phyloP scores from a whole-genome alignment of 2,113 vertebrate genomes.

The Synchiropus splendidus region DNA sequence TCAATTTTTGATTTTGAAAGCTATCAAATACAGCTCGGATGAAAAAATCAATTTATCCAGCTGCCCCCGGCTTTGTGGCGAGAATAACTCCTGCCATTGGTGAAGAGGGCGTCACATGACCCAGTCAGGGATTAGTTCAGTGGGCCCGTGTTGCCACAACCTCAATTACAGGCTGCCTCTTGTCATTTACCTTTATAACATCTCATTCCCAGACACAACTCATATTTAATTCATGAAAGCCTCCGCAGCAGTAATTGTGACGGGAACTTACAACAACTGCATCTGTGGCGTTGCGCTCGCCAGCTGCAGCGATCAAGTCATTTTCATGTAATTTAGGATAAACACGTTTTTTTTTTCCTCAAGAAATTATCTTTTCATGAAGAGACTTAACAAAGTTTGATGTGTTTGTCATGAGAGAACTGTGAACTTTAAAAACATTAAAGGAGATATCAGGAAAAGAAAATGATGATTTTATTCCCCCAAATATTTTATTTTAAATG shows the following conservation, averaged over 20 bases:
- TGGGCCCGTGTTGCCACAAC: slow-evolving; percentile 88
- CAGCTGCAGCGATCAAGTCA: too few species aligned
- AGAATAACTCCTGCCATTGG: slow-evolving; percentile 76
- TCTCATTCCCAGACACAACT: slow-evolving; percentile 98
- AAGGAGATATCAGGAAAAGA: too few species aligned
- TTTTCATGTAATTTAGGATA: slow-evolving; percentile 68
- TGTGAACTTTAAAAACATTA: too few species aligned
- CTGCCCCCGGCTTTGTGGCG: slow-evolving; percentile 90
- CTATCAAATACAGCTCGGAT: slow-evolving; percentile 99
- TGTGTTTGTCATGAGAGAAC: too few species aligned
- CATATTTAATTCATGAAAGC: slow-evolving; percentile 99
- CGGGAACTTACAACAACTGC: slow-evolving; percentile 78
- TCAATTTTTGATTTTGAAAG: slow-evolving; percentile 99
- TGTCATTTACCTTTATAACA: slow-evolving; percentile 99
- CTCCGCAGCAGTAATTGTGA: slow-evolving; percentile 96
- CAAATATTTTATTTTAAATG: too few species aligned
- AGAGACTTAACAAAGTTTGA: too few species aligned
- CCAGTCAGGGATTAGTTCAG: slow-evolving; percentile 93
- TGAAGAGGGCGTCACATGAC: slow-evolving; percentile 75
- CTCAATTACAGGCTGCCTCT: slow-evolving; percentile 99
- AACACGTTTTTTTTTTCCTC: slow-evolving; percentile 21
- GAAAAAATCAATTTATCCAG: slow-evolving; percentile 99
- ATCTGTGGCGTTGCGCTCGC: slow-evolving; percentile 61
- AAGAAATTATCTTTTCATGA: too few species aligned
- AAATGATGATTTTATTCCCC: too few species aligned